Conservation (phyloP, 2,113 vertebrate genomes). For the Oreotrochilus melanogaster region DNA sequence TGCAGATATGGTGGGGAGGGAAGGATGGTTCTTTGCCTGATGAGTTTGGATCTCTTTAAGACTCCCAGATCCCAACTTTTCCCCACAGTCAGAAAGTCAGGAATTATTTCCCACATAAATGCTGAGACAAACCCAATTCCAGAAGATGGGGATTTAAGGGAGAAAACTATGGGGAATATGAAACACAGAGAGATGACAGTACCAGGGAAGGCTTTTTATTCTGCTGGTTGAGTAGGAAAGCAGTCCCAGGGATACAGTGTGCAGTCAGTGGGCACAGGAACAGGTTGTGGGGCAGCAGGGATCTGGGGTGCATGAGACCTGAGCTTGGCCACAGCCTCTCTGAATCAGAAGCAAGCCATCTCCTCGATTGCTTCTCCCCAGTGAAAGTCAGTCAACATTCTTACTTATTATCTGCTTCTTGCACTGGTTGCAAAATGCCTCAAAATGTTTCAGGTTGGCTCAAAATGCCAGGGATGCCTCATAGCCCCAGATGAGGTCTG, state of each 20-base stretch:
- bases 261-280: background rate
- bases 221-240: background rate
- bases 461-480: background rate
- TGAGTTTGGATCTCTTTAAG: background rate
- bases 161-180: background rate
- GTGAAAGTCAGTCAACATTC: background rate
- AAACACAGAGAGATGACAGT: background rate
- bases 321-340: background rate
- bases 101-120: background rate
- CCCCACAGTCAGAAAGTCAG: background rate
- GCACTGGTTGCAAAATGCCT: background rate
- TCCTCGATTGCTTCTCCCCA: background rate
- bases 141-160: background rate
- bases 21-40: background rate
- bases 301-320: background rate
- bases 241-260: background rate
- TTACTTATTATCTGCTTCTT: background rate
- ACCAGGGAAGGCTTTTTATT: background rate
- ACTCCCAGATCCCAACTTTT: background rate
- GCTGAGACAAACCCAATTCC: background rate
- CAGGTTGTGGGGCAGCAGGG: background rate
- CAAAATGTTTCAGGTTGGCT: no score
- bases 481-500: accelerated
- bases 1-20: background rate
- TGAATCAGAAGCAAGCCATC: background rate